Percentiles rank a stretch among this genome's conserved stretches.
Conservation (phyloP, 2,888 invertebrate species). For the Meghimatium bilineatum region DNA sequence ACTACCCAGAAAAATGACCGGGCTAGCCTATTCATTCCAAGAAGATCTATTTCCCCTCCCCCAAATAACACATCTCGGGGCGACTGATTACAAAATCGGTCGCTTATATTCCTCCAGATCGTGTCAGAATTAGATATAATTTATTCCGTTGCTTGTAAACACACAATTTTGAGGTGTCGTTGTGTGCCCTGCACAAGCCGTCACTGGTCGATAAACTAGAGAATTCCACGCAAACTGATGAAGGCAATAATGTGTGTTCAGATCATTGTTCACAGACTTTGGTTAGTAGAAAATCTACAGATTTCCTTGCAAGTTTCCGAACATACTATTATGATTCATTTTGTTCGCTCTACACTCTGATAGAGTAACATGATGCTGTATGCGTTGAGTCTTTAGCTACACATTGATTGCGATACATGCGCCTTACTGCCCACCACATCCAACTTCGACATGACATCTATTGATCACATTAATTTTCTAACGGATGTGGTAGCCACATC, state of each 20-base stretch:
- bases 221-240: background rate
- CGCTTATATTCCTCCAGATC: background rate
- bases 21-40: conserved; percentile 10
- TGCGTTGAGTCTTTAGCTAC: too few species aligned
- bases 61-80: background rate
- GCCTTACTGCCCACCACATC: too few species aligned
- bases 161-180: background rate
- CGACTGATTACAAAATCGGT: conserved; percentile 31
- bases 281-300: too few species aligned
- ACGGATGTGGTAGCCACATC: too few species aligned
- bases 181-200: background rate
- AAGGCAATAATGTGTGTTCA: background rate
- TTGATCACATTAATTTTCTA: too few species aligned
- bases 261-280: background rate
- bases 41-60: background rate
- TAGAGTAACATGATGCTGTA: too few species aligned
- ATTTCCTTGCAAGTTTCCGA: too few species aligned
- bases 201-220: background rate
- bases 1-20: conserved; percentile 24
- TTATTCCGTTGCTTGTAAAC: conserved; percentile 24
- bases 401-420: too few species aligned
- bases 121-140: conserved; percentile 23
- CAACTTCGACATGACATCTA: too few species aligned
- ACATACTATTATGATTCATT: too few species aligned
- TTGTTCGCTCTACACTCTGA: too few species aligned